Percentiles rank a stretch among this genome's conserved stretches.
These are phyloP conservation scores for Coptotermes formosanus DNA, from an alignment of 1,140 invertebrate species.

Conservation along the genomic window DNA sequence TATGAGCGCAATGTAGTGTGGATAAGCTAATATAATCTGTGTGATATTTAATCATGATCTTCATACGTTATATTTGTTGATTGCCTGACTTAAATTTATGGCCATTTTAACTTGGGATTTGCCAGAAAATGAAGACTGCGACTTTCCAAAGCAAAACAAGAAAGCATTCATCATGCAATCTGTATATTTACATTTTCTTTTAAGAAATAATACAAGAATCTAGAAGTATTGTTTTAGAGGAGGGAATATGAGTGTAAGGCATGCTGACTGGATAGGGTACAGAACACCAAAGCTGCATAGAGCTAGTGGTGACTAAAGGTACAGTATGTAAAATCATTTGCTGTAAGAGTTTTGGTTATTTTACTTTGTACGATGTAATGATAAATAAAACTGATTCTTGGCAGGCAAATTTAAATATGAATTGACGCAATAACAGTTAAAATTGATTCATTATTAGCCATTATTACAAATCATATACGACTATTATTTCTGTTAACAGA, in stretches of 20 bases:
- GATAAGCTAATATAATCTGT: not conserved
- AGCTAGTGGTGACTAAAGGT: not conserved
- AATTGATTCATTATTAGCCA: not conserved
- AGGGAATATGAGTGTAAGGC: not conserved
- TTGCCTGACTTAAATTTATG: not conserved
- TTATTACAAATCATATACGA: not conserved
- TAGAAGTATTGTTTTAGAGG: conserved; percentile 9
- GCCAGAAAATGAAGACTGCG: not conserved
- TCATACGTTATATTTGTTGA: not conserved
- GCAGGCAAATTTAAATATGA: conserved; percentile 16
- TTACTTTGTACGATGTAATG: conserved; percentile 27
- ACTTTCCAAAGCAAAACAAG: conserved; percentile 16
- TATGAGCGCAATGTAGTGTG: not conserved
- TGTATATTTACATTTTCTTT: conserved; percentile 15
- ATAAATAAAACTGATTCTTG: conserved; percentile 25
- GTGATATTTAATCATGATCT: conserved; percentile 9
- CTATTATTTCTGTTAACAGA: not conserved
- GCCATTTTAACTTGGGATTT: conserved; percentile 19
- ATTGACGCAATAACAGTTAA: not conserved
- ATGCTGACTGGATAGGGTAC: conserved; percentile 28
- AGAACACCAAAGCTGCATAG: conserved; percentile 17
- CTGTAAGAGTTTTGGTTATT: conserved; percentile 24
- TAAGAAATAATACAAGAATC: not conserved
- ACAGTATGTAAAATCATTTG: conserved; percentile 10
- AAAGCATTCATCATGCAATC: not conserved